phyloP scores from a whole-genome alignment of 2,888 invertebrate species.

The Melinaea marsaeus region DNA sequence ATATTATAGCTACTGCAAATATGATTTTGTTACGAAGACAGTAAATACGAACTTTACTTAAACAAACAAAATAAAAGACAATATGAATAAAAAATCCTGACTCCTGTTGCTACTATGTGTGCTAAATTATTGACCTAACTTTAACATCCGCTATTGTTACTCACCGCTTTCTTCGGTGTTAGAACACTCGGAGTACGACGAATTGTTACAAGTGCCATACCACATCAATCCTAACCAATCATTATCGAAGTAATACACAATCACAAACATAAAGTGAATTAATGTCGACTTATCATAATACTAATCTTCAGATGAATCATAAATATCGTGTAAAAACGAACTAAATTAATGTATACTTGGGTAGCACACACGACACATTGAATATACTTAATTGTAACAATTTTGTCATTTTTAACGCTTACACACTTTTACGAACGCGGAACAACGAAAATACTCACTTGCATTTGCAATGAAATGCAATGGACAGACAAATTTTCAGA shows the following conservation, averaged over 20 bases:
- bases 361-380: slow-evolving; percentile 29
- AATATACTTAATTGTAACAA: slow-evolving; percentile 21
- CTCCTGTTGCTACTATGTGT: slow-evolving; percentile 20
- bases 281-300: slow-evolving; percentile 58
- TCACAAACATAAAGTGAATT: slow-evolving; percentile 68
- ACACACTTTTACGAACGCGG: slow-evolving; percentile 27
- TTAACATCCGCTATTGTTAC: slow-evolving; percentile 46
- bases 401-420: slow-evolving; percentile 28
- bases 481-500: slow-evolving; percentile 20
- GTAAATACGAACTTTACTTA: background rate
- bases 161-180: slow-evolving; percentile 73
- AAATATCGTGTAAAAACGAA: slow-evolving; percentile 39
- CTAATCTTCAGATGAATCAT: slow-evolving; percentile 61
- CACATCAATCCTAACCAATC: slow-evolving; percentile 69
- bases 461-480: slow-evolving; percentile 38
- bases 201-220: slow-evolving; percentile 76
- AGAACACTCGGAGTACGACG: slow-evolving; percentile 75
- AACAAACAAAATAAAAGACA: slow-evolving; percentile 3
- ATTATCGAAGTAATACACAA: slow-evolving; percentile 67
- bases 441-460: slow-evolving; percentile 33
- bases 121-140: slow-evolving; percentile 39
- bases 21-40: background rate
- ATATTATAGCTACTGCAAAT: background rate
- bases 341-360: slow-evolving; percentile 30
- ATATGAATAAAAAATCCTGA: slow-evolving; percentile 7